Evolutionary conservation across 1,140 invertebrate species (phyloP).

Genomic region (Pachypsylla venusta): DNA sequence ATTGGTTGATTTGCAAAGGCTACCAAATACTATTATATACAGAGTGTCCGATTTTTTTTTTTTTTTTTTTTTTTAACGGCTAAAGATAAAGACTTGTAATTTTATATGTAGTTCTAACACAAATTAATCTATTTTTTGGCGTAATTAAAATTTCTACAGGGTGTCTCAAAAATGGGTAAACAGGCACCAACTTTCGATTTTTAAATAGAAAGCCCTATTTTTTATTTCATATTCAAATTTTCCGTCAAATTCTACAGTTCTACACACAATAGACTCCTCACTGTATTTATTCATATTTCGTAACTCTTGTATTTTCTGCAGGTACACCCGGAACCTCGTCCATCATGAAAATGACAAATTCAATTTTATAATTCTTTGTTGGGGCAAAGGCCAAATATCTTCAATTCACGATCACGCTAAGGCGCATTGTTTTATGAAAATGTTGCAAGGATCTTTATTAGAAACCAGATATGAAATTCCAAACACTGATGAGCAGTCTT

Average conservation of each 20-base stretch:
- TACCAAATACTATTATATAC: too few relatives aligned
- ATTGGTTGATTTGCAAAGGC: too few relatives aligned
- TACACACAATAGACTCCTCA: background rate
- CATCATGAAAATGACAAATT: slow-evolving; percentile 93
- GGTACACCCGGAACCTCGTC: slow-evolving; percentile 87
- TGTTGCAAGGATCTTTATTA: slow-evolving; percentile 41
- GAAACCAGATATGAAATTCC: slow-evolving; percentile 53
- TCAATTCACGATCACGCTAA: slow-evolving; percentile 93
- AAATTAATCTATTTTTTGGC: too few relatives aligned
- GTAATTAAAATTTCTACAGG: background rate
- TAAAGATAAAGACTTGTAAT: too few relatives aligned
- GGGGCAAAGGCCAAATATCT: slow-evolving; percentile 88
- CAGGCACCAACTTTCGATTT: background rate
- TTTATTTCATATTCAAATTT: background rate
- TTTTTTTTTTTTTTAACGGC: too few relatives aligned
- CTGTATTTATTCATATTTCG: background rate
- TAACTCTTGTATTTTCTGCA: slow-evolving; percentile 28
- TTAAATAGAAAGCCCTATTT: background rate
- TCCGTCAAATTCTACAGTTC: background rate
- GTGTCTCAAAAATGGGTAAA: background rate
- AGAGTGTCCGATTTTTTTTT: too few relatives aligned
- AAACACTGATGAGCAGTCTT: slow-evolving; percentile 33
- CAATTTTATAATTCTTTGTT: slow-evolving; percentile 93
- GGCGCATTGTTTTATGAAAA: slow-evolving; percentile 96
- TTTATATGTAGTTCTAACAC: too few relatives aligned